Percentiles rank a stretch among this genome's conserved stretches.
phyloP scores from a whole-genome alignment of 2,797 vertebrate species.

The Takifugu ocellatus region DNA sequence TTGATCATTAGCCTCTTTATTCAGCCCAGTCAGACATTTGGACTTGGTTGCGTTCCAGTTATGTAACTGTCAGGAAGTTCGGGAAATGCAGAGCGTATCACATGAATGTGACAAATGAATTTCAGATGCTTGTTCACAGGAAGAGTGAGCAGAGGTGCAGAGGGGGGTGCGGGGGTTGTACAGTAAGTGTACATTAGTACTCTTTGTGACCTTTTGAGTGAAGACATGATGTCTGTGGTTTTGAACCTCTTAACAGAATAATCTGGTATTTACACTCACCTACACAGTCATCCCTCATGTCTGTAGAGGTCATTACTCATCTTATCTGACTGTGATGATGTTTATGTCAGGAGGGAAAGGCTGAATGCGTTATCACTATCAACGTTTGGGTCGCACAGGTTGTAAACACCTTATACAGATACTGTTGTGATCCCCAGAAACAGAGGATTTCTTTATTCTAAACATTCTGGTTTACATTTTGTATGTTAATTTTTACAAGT shows the following conservation, averaged over 20 bases:
- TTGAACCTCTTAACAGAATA: slow-evolving; percentile 58
- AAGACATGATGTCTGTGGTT: slow-evolving; percentile 58
- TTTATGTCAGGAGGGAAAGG: too few species aligned
- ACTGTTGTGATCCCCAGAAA: too few species aligned
- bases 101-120: slow-evolving; percentile 26
- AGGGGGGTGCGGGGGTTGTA: slow-evolving; percentile 30
- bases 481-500: too few species aligned
- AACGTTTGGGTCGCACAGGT: too few species aligned
- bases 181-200: slow-evolving; percentile 44
- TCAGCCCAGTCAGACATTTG: background rate
- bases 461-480: too few species aligned
- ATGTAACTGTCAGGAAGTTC: slow-evolving; percentile 1
- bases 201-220: slow-evolving; percentile 63
- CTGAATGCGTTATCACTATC: too few species aligned
- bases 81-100: slow-evolving; percentile 32
- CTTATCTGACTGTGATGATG: slow-evolving; percentile 1
- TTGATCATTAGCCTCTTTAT: background rate
- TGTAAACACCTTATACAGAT: too few species aligned
- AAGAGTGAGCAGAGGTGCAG: slow-evolving; percentile 22
- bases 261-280: slow-evolving; percentile 37
- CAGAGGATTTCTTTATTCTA: too few species aligned
- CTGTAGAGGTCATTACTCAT: too few species aligned
- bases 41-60: background rate
- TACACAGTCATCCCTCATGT: slow-evolving; percentile 1
- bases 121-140: slow-evolving; percentile 46